phyloP scores from a whole-genome alignment of 1,140 invertebrate species.

The Drosophila aff. region DNA sequence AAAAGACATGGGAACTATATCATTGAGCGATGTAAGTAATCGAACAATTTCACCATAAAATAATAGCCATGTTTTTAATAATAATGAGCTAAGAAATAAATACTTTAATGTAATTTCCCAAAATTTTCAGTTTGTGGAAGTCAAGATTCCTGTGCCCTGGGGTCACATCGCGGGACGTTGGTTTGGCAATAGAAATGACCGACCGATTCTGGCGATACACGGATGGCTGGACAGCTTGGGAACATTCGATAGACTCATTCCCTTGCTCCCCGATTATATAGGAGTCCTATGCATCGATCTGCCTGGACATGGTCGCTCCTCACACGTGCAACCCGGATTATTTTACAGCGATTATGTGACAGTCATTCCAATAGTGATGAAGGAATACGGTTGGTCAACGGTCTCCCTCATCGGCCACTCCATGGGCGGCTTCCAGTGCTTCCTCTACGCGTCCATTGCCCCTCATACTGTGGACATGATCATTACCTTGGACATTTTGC shows the following conservation, averaged over 20 bases:
- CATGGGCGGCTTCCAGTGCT: constrained; percentile 87
- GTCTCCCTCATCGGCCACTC: constrained; percentile 89
- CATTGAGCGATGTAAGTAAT: background rate
- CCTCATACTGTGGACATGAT: constrained; percentile 87
- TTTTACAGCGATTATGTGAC: constrained; percentile 86
- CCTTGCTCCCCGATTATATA: constrained; percentile 86
- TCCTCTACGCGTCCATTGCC: constrained; percentile 86
- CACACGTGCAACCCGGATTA: constrained; percentile 87
- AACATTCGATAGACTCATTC: constrained; percentile 89
- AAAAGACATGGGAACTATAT: no score
- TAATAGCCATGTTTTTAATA: background rate
- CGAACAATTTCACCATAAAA: constrained; percentile 84
- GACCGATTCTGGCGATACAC: constrained; percentile 89
- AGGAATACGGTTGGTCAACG: constrained; percentile 89
- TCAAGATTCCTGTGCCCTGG: constrained; percentile 88
- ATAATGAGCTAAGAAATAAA: no score
- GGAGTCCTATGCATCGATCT: constrained; percentile 89
- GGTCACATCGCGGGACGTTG: constrained; percentile 89
- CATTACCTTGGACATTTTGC: constrained; percentile 87
- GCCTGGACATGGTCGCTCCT: constrained; percentile 90
- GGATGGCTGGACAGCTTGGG: constrained; percentile 91
- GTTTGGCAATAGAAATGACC: constrained; percentile 87
- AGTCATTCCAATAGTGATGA: constrained; percentile 87
- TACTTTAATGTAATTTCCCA: no score
- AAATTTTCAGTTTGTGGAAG: constrained; percentile 85